These are phyloP conservation scores for Octopus sinensis DNA, from an alignment of 1,140 invertebrate species.

Conservation along the genomic window DNA sequence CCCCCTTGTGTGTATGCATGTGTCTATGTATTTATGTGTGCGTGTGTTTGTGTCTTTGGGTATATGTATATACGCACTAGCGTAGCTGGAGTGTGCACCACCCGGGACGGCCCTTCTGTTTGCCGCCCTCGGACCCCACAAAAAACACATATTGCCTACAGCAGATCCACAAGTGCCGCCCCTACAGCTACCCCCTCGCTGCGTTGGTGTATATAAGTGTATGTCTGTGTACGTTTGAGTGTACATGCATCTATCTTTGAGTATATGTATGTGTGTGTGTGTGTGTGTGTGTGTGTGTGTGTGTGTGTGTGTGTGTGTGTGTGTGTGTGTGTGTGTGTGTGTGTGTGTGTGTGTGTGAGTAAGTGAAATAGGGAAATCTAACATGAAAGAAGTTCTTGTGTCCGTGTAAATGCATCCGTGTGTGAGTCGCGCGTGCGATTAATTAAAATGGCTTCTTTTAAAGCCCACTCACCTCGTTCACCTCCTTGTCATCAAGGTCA, in stretches of 20 bases:
- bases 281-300: conserved; percentile 3
- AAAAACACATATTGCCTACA: no score
- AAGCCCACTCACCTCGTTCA: conserved; percentile 18
- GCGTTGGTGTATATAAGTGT: no score
- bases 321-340: not conserved
- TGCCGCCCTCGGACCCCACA: no score
- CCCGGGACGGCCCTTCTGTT: no score
- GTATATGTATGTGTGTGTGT: conserved; percentile 2
- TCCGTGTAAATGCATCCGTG: not conserved
- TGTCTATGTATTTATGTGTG: no score
- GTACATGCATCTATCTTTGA: not conserved
- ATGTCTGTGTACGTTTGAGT: not conserved
- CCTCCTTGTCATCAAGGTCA: conserved; percentile 20
- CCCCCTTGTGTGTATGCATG: no score
- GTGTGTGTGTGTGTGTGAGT: not conserved
- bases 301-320: not conserved
- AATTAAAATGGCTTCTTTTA: not conserved
- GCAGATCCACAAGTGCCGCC: no score
- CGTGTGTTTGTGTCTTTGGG: no score
- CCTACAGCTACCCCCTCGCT: no score
- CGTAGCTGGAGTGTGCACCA: no score
- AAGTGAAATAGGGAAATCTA: not conserved
- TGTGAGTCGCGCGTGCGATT: not conserved
- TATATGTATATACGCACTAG: no score
- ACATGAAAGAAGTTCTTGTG: not conserved